Base-by-base conservation (phyloP, 2,888 invertebrate species). In the Melanostoma scalare region DNA sequence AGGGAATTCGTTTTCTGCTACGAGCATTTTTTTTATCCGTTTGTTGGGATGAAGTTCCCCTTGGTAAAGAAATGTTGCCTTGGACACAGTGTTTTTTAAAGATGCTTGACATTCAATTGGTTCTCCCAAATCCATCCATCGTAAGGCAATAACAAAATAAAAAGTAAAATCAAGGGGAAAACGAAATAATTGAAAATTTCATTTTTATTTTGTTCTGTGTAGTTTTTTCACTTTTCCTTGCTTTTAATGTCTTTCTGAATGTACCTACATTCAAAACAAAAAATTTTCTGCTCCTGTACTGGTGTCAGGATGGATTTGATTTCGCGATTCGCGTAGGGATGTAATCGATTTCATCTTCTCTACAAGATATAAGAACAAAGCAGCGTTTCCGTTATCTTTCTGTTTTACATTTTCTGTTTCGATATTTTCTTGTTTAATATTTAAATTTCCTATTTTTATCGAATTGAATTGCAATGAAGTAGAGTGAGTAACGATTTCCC, bases 101-200 rank as follows among this genome's bases (percentile, higher is more conserved):
- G 61, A 67, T 55, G 55, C 71, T 76, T 81, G 81, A 76, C 81
- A 76, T 76, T 81, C 81, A 76, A 81, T 81, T 81, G 53, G 67
- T 60, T 36, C 52, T 67, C 6, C 60, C 9, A 72, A 78, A 72
- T 68, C 67, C 61, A 76, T 69, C 72, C 60, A 72, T 35, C 53
- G 20, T 56, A 50, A 63, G 56, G 52, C 42, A 65, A 50, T 6
- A 9, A 10, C 10, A 50, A 38, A 44, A 53, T 61, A 38, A 36
- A 61, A 53, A 56, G 48, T 36, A 65, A 69, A 74, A 50, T 69
- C 79, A 52, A 55, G 36, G 71, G 63, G 63, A 69, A 65, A 80
- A 35, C 72, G 71, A 81, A 79, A 72, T 77, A 82, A 82, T 82
- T 82, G 81, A 77, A 82, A 82, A 77, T 76, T 76, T 72, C 30